These are phyloP conservation scores for Lithobates sylvaticus DNA, from an alignment of 2,797 vertebrate genomes.

Conservation along the genomic window DNA sequence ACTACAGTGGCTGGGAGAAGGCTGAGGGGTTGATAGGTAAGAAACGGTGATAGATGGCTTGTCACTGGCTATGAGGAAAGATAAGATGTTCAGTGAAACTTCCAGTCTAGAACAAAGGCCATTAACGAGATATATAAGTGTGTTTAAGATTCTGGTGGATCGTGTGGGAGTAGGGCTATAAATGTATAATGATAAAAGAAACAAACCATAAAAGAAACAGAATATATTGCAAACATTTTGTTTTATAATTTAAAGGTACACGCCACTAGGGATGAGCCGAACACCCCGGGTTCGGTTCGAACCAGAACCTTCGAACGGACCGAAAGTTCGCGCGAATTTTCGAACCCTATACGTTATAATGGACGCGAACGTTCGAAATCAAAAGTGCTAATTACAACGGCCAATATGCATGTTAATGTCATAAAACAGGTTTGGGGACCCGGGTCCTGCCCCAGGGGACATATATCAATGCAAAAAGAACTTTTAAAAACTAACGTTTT, in stretches of 20 bases:
- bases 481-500: no score
- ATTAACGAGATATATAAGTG: conserved; percentile 36
- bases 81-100: conserved; percentile 36
- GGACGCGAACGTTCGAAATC: no score
- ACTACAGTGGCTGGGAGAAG: not conserved
- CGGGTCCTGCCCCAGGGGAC: no score
- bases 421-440: no score
- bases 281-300: no score
- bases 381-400: no score
- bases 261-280: no score
- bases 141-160: conserved; percentile 8
- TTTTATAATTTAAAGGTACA: not conserved
- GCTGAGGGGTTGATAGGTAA: conserved; percentile 8
- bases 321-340: no score
- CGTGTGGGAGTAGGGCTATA: not conserved
- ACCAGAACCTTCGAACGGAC: no score
- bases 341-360: no score
- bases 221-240: not conserved
- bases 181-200: not conserved
- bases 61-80: conserved; percentile 30
- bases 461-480: no score
- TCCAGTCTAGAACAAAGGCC: conserved; percentile 44
- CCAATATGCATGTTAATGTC: no score
- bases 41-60: conserved; percentile 38
- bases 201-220: not conserved